Evolutionary conservation across 2,888 invertebrate genomes (phyloP).

Genomic region (Drosophila kambysellisi): DNA sequence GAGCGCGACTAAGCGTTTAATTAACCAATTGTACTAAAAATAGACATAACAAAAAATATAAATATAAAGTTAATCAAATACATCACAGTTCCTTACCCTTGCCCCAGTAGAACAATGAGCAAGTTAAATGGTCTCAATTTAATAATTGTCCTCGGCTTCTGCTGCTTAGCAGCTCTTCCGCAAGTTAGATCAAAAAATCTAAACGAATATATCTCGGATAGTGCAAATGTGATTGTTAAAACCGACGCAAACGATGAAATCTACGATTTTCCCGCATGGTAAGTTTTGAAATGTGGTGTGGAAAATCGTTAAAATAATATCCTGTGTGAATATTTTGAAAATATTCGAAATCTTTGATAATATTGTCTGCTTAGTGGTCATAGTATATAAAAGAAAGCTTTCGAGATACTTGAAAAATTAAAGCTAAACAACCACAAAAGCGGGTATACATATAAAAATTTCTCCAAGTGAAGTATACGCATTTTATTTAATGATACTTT

Average conservation of each 20-base stretch:
- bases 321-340: background rate
- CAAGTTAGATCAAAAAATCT: constrained; percentile 41
- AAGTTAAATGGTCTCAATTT: constrained; percentile 22
- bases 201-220: constrained; percentile 35
- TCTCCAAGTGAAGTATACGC: background rate
- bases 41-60: background rate
- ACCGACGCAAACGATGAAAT: constrained; percentile 23
- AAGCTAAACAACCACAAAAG: background rate
- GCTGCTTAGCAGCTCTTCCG: constrained; percentile 45
- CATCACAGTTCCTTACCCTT: constrained; percentile 35
- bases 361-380: background rate
- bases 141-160: constrained; percentile 37
- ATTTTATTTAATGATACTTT: background rate
- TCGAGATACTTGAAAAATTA: background rate
- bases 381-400: background rate
- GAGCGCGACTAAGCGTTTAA: constrained; percentile 26
- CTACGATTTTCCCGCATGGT: constrained; percentile 72
- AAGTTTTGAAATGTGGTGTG: constrained; percentile 57
- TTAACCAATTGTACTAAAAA: constrained; percentile 11
- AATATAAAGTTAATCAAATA: background rate
- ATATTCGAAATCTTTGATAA: background rate
- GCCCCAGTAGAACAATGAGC: constrained; percentile 27
- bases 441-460: background rate
- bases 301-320: background rate
- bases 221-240: constrained; percentile 46